Conservation (phyloP, 2,113 vertebrate species). For the Tor tambroides region DNA sequence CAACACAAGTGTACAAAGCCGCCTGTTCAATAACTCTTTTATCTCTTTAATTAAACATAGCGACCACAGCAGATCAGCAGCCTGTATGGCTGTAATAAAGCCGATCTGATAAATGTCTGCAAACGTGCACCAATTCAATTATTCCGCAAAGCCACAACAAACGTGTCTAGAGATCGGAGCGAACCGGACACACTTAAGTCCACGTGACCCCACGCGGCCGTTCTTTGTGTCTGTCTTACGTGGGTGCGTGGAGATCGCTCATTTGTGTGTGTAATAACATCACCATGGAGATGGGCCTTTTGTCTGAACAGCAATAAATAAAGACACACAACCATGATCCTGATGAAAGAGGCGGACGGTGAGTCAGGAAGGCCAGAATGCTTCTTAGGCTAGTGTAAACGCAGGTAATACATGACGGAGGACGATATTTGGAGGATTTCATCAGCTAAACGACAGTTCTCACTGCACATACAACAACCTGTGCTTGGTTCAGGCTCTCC, state of each 20-base stretch:
- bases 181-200: neutral
- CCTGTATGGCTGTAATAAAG: slow-evolving; percentile 10
- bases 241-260: slow-evolving; percentile 56
- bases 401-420: neutral
- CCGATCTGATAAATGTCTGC: neutral
- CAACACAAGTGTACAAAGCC: neutral
- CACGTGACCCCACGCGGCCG: neutral
- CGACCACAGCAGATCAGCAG: neutral
- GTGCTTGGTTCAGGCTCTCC: neutral
- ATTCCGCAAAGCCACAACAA: neutral
- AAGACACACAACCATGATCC: slow-evolving; percentile 63
- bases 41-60: slow-evolving; percentile 34
- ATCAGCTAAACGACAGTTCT: neutral
- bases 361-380: slow-evolving; percentile 65
- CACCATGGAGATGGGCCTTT: slow-evolving; percentile 72
- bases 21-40: neutral
- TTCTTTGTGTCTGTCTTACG: neutral
- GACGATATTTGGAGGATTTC: neutral
- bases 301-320: slow-evolving; percentile 61
- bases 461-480: neutral
- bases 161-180: neutral
- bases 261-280: slow-evolving; percentile 66
- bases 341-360: slow-evolving; percentile 48
- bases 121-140: neutral
- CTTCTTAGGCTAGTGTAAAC: slow-evolving; percentile 22